Conservation (phyloP, 1,140 invertebrate species). For the Diachasma alloeum region DNA sequence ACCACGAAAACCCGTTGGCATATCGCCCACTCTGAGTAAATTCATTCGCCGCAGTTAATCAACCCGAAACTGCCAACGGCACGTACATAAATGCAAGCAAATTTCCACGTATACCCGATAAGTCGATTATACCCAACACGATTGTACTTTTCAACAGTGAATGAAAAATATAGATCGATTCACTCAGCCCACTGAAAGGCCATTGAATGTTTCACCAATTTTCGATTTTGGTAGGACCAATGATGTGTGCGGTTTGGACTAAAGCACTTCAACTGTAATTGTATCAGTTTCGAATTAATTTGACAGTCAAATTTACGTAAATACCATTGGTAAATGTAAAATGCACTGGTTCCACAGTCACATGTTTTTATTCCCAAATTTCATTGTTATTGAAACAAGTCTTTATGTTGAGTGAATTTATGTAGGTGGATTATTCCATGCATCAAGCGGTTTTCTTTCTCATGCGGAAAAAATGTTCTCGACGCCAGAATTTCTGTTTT, state of each 20-base stretch:
- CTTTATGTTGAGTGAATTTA: neutral
- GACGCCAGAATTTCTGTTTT: too few relatives aligned
- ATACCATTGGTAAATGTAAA: conserved; percentile 31
- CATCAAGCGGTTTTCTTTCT: too few relatives aligned
- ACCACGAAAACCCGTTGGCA: neutral
- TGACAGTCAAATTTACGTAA: conserved; percentile 47
- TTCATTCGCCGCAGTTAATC: conserved; percentile 1
- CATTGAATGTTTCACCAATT: neutral
- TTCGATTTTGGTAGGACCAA: neutral
- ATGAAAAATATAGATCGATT: conserved; percentile 1
- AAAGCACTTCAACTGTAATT: conserved; percentile 36
- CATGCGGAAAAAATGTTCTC: too few relatives aligned
- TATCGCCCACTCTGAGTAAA: neutral
- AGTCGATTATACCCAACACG: conserved; percentile 13
- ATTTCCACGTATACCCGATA: conserved; percentile 6
- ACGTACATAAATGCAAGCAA: neutral
- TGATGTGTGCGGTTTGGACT: conserved; percentile 30
- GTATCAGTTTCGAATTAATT: conserved; percentile 39
- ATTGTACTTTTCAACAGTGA: neutral
- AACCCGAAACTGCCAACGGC: neutral
- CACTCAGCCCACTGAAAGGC: neutral
- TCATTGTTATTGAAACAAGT: neutral
- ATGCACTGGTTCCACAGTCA: neutral
- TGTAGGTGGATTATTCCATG: too few relatives aligned
- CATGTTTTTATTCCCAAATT: neutral